Conservation (phyloP, 2,888 invertebrate genomes). For the Chymomyza caudatula region DNA sequence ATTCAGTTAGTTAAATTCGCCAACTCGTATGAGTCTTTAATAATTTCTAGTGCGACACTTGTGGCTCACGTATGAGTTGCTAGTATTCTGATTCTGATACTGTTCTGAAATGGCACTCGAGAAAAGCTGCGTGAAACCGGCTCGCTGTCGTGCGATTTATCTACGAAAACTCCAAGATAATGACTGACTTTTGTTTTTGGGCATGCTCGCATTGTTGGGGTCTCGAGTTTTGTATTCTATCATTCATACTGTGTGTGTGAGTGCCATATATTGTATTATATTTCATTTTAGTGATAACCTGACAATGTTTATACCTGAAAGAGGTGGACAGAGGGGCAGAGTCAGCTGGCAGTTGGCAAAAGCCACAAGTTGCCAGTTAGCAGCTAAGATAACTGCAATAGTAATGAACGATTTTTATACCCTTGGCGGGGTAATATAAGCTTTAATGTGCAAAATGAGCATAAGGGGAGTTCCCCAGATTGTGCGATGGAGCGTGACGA, state of each 20-base stretch:
- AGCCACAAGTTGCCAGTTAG: conserved; percentile 23
- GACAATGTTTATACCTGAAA: background rate
- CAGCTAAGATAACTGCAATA: conserved; percentile 56
- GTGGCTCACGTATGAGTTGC: conserved; percentile 26
- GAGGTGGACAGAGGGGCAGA: background rate
- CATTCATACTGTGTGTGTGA: conserved; percentile 6
- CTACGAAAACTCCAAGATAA: conserved; percentile 70
- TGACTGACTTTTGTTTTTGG: conserved; percentile 44
- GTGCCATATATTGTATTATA: conserved; percentile 51
- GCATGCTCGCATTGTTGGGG: conserved; percentile 28
- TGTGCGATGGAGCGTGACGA: too few species aligned
- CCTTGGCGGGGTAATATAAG: conserved; percentile 12
- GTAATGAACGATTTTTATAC: conserved; percentile 22
- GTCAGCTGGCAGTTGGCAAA: conserved; percentile 7
- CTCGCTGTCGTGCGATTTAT: conserved; percentile 49
- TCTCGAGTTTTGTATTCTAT: background rate
- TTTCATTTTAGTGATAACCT: conserved; percentile 60
- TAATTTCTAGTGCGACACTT: background rate
- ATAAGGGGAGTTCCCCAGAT: too few species aligned
- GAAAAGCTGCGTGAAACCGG: conserved; percentile 35
- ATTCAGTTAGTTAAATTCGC: too few species aligned
- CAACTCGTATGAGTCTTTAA: too few species aligned
- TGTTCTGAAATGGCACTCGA: background rate
- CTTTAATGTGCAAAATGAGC: background rate
- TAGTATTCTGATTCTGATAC: conserved; percentile 21